Evolutionary conservation across 2,888 invertebrate species (phyloP), one percentile per base, ranked within the genome.

Genomic region (Lithophane leautieri): DNA sequence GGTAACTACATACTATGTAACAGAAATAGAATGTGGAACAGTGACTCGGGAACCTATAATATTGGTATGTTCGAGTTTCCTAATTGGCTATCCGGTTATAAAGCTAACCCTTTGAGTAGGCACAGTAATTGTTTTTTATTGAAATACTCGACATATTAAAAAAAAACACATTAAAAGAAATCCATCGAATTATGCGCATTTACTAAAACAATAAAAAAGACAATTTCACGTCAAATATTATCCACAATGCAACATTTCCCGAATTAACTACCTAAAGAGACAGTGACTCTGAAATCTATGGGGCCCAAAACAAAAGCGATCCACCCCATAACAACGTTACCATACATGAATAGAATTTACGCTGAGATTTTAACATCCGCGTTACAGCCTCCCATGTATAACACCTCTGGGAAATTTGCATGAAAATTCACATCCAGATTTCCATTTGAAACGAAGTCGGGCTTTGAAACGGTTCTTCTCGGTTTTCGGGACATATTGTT

Each of bases 401-500:
- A 87, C 86, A 89, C 86, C 88, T 89, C 82, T 65, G 87, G 83
- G 85, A 89, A 88, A 89, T 89, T 88, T 88, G 78, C 89, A 88
- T 89, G 89, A 88, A 89, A 88, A 89, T 89, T 88, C 89, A 81
- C 85, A 81, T 58, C 83, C 82, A 85, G 86, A 89, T 89, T 89
- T 87, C 88, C 88, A 89, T 89, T 88, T 83, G 82, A 84, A 89
- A 88, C 84, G 86, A 88, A 88, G 82, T 89, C 87, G 74, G 80
- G 79, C 85, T 88, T 87, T 84, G 81, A 83, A 83, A 83, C 79
- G 79, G 82, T 75, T 69, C 79, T 85, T 74, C 73, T 71, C 79
- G 81, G 73, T 87, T 85, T 87, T 78, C 61, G 77, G 83, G 67
- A 83, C 88, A 85, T 86, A 86, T 87, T 85, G 88, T 85, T 68